phyloP scores from a whole-genome alignment of 2,888 invertebrate species.

The Embidobia sp. region DNA sequence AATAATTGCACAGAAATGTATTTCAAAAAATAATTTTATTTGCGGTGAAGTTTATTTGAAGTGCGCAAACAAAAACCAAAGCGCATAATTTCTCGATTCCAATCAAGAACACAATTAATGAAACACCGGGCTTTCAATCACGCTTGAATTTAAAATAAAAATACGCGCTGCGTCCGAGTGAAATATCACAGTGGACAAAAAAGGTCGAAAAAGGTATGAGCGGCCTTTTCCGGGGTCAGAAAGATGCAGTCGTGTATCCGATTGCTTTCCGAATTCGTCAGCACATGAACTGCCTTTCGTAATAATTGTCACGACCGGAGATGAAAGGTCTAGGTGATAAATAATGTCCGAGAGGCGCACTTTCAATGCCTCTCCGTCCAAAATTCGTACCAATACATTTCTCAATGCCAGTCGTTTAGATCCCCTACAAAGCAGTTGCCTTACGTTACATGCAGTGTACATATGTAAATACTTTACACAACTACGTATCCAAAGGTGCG shows the following conservation, averaged over 20 bases:
- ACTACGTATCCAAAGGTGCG: too few species aligned
- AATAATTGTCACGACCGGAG: slow-evolving; percentile 31
- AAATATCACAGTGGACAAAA: slow-evolving; percentile 12
- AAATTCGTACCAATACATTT: slow-evolving; percentile 24
- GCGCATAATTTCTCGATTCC: slow-evolving; percentile 39
- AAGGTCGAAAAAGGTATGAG: slow-evolving; percentile 2
- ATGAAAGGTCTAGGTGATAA: slow-evolving; percentile 22
- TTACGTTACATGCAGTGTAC: slow-evolving; percentile 17
- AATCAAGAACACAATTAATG: slow-evolving; percentile 44
- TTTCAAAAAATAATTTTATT: slow-evolving; percentile 30
- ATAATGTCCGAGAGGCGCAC: slow-evolving; percentile 12
- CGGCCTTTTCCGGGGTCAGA: slow-evolving; percentile 3
- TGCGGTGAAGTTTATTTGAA: slow-evolving; percentile 9
- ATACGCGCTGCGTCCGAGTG: slow-evolving; percentile 4
- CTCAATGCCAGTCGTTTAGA: slow-evolving; percentile 40
- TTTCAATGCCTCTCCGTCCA: slow-evolving; percentile 2
- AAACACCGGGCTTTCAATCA: slow-evolving; percentile 32
- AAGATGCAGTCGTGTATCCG: slow-evolving; percentile 3
- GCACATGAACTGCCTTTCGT: slow-evolving; percentile 3
- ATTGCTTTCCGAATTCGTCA: slow-evolving; percentile 10
- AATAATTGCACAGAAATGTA: background rate
- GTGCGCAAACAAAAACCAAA: slow-evolving; percentile 20
- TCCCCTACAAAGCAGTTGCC: slow-evolving; percentile 29
- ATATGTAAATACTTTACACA: slow-evolving; percentile 36
- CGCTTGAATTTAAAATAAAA: slow-evolving; percentile 42